Percentiles rank a stretch among this genome's conserved stretches.
Conservation (phyloP, 2,888 invertebrate species). For the Nymphalis polychloros region DNA sequence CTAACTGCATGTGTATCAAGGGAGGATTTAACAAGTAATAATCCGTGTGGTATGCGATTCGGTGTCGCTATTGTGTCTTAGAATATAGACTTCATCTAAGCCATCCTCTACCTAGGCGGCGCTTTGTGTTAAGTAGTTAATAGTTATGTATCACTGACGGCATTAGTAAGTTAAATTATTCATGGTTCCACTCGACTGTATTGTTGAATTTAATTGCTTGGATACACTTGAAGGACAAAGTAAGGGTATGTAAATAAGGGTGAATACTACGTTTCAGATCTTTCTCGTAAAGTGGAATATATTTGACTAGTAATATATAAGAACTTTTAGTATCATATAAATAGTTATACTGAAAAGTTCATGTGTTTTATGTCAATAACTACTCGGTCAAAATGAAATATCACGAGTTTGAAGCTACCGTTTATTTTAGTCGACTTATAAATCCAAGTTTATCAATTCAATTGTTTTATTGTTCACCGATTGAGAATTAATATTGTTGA, state of each 20-base stretch:
- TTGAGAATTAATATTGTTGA: no score
- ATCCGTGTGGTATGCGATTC: constrained; percentile 13
- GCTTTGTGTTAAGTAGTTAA: constrained; percentile 37
- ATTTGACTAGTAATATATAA: not conserved
- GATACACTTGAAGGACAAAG: constrained; percentile 25
- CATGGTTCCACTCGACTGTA: constrained; percentile 33
- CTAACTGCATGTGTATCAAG: not conserved
- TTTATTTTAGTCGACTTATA: no score
- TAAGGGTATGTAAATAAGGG: constrained; percentile 10
- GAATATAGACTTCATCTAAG: constrained; percentile 30
- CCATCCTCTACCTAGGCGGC: constrained; percentile 35
- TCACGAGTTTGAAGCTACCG: no score
- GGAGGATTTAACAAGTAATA: constrained; percentile 11
- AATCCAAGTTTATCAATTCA: no score
- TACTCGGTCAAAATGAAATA: no score
- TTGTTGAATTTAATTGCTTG: constrained; percentile 35
- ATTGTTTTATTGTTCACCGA: no score
- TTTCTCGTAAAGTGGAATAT: not conserved
- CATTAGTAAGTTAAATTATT: constrained; percentile 39
- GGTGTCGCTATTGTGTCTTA: constrained; percentile 25
- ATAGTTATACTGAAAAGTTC: no score
- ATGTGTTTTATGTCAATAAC: no score
- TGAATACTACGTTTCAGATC: constrained; percentile 2
- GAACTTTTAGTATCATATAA: no score
- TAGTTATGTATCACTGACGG: constrained; percentile 37